phyloP scores from a whole-genome alignment of 2,888 invertebrate species.

The Dryadula phaetusa region DNA sequence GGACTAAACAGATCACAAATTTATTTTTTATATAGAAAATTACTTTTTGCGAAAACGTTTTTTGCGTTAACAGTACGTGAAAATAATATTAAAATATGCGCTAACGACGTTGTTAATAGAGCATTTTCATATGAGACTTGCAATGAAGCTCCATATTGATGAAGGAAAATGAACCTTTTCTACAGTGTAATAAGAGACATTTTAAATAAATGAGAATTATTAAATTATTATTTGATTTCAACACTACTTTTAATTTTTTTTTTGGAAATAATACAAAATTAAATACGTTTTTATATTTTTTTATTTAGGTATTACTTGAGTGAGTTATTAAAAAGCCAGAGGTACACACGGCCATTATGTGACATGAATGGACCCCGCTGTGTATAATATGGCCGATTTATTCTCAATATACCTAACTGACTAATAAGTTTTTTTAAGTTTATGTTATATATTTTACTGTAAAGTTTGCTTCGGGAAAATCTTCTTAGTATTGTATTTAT shows the following conservation, averaged over 20 bases:
- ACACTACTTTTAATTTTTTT: no score
- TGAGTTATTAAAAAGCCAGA: no score
- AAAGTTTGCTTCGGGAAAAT: no score
- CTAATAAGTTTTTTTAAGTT: no score
- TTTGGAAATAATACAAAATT: no score
- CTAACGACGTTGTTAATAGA: constrained; percentile 2
- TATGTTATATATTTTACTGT: background rate
- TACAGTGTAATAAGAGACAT: background rate
- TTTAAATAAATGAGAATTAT: no score
- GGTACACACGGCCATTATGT: constrained; percentile 11
- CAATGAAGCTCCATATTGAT: background rate
- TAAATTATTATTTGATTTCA: background rate
- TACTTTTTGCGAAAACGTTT: background rate
- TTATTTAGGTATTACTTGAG: no score
- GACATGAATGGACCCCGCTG: background rate
- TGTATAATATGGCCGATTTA: background rate
- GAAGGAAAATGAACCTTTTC: constrained; percentile 4
- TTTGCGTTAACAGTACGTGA: background rate
- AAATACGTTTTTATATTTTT: no score
- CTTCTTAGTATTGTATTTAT: no score
- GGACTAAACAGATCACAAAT: background rate
- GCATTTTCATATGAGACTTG: background rate
- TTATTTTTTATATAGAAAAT: background rate
- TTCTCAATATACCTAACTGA: background rate
- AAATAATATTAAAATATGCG: constrained; percentile 9